Evolutionary conservation across 2,888 invertebrate species (phyloP).

Genomic region (Copidosoma aretas): DNA sequence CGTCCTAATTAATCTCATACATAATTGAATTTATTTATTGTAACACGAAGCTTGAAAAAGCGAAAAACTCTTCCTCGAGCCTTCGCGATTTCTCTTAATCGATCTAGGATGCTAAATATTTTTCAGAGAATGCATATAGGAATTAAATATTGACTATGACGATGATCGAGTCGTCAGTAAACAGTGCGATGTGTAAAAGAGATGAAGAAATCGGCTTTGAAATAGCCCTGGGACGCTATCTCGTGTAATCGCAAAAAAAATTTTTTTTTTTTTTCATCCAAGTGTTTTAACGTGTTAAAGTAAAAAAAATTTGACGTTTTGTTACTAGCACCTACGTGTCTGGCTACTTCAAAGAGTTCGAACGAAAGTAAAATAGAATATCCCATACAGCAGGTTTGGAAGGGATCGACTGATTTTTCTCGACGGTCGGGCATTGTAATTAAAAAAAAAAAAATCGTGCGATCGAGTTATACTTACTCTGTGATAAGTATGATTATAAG

Average conservation of each 20-base stretch:
- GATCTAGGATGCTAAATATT: constrained; percentile 42
- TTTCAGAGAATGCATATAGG: constrained; percentile 30
- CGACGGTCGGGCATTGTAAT: constrained; percentile 27
- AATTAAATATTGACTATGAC: constrained; percentile 31
- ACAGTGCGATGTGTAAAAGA: not conserved
- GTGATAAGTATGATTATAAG: constrained; percentile 58
- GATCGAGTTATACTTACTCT: constrained; percentile 56
- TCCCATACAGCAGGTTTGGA: constrained; percentile 40
- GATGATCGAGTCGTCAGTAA: constrained; percentile 16
- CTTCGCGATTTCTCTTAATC: constrained; percentile 43
- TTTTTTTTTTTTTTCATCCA: too few relatives aligned
- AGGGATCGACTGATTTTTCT: constrained; percentile 41
- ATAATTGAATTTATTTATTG: constrained; percentile 48
- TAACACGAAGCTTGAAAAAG: constrained; percentile 30
- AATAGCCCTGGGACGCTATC: constrained; percentile 24
- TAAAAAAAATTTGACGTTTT: constrained; percentile 12
- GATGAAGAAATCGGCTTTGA: constrained; percentile 7
- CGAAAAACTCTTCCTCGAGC: constrained; percentile 37
- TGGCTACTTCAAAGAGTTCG: constrained; percentile 30
- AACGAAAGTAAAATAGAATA: constrained; percentile 28
- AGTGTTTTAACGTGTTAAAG: too few relatives aligned
- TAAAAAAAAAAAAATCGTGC: constrained; percentile 32
- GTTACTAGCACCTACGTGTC: constrained; percentile 20
- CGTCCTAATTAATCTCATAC: constrained; percentile 14
- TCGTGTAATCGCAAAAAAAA: not conserved